Base-by-base conservation (phyloP, 2,797 vertebrate species). In the Psittacula echo region DNA sequence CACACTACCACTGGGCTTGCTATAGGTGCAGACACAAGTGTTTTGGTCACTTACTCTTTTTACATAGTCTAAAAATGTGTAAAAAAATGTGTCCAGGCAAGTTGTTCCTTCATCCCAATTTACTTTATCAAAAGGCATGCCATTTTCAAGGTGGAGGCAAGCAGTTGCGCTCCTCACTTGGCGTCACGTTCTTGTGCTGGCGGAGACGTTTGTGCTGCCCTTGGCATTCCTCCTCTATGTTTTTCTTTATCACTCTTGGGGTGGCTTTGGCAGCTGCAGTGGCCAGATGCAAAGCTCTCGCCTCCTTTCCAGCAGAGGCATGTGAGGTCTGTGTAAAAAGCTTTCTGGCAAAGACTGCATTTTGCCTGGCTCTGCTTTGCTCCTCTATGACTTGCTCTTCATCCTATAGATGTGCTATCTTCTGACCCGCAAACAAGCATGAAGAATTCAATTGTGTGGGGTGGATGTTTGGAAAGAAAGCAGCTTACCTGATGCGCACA, bases 171-270 rank as follows among this genome's bases (percentile, higher is more conserved):
- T 90, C 89, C 89, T 94, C 72, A 3, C 87, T 95, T 96, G 96
- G 94, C 95, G 94, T 32, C 75, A 48, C 2, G 3, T 87, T 66
- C 82, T 61, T 2, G 0, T 48, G 92, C 95, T 97, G 95, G 95
- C 72, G 1, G 61, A 75, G 94, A 60, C 71, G 68, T 93, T 94
- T 89, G 86, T 76, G 90, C 96, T 96, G 96, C 96, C 96, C 95
- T 96, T 97, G 96, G 96, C 96, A 92, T 84, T 92, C 65, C 92
- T 95, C 78, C 83, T 91, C 93, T 93, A 73, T 96, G 94, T 94
- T 97, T 96, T 95, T 95, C 95, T 81, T 93, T 27, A 20, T 95
- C 94, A 81, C 95, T 95, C 96, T 94, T 96, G 96, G 93, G 95
- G 95, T 94, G 95, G 86, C 94, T 95, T 87, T 97, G 96, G 96